These are phyloP conservation scores for Oreohelix idahoensis DNA, from an alignment of 1,140 invertebrate species.

Conservation along the genomic window DNA sequence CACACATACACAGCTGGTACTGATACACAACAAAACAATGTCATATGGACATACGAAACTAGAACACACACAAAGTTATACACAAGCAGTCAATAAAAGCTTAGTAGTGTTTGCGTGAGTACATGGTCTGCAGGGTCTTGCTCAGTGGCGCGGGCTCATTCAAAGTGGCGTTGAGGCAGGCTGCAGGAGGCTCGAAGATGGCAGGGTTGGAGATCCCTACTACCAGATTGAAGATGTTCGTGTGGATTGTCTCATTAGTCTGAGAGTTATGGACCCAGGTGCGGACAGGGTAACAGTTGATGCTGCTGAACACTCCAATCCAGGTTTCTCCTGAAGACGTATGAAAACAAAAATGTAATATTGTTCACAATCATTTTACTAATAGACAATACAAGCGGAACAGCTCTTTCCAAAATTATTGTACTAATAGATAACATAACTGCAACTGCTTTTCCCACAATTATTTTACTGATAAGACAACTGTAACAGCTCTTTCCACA, in stretches of 20 bases:
- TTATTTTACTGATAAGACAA: too few relatives aligned
- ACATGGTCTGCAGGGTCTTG: conserved; percentile 8
- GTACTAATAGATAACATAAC: too few relatives aligned
- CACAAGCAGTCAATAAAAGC: too few relatives aligned
- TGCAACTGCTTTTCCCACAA: too few relatives aligned
- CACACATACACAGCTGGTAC: too few relatives aligned
- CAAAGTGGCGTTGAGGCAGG: conserved; percentile 45
- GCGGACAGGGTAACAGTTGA: conserved; percentile 52
- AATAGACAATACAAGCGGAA: too few relatives aligned
- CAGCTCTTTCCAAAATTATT: too few relatives aligned
- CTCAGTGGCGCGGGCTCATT: neutral
- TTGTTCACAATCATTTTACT: too few relatives aligned
- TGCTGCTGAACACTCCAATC: conserved; percentile 46
- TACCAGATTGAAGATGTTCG: conserved; percentile 51
- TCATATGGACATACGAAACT: too few relatives aligned
- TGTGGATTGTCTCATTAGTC: conserved; percentile 49
- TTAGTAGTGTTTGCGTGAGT: neutral
- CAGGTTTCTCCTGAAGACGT: conserved; percentile 50
- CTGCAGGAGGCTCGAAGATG: conserved; percentile 49
- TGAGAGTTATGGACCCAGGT: conserved; percentile 35
- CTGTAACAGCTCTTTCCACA: too few relatives aligned
- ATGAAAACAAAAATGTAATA: neutral
- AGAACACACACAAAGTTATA: too few relatives aligned
- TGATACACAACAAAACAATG: too few relatives aligned
- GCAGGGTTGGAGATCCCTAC: conserved; percentile 51